phyloP scores from a whole-genome alignment of 30 jellyfish, hydroid and myxozoan genomes.

The Aurelia coerulea region DNA sequence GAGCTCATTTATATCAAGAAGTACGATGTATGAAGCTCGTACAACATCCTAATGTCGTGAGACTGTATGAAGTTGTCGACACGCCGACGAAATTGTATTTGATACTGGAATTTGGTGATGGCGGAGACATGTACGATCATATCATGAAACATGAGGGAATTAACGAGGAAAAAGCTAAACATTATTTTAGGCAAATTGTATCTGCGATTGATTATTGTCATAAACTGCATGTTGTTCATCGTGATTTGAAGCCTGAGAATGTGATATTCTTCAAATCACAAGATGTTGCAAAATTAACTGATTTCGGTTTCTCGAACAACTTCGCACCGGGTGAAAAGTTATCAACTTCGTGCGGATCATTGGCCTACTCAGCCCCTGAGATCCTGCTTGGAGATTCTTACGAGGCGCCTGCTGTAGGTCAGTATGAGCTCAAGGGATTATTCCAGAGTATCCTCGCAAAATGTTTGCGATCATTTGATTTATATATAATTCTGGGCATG shows the following conservation, averaged over 20 bases:
- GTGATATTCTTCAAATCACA: conserved; percentile 89
- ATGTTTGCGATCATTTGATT: too few relatives aligned
- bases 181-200: conserved; percentile 91
- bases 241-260: conserved; percentile 98
- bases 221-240: conserved; percentile 97
- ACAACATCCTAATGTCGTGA: conserved; percentile 97
- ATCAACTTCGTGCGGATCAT: conserved; percentile 95
- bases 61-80: conserved; percentile 94
- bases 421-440: conserved; percentile 3
- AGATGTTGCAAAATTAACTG: conserved; percentile 94
- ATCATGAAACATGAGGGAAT: conserved; percentile 96
- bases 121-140: conserved; percentile 98
- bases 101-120: conserved; percentile 97
- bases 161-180: conserved; percentile 94
- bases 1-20: conserved; percentile 95
- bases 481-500: too few relatives aligned
- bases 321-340: conserved; percentile 94
- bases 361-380: conserved; percentile 99
- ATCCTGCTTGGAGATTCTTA: conserved; percentile 94
- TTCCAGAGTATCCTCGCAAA: too few relatives aligned
- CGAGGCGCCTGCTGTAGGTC: conserved; percentile 99
- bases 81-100: conserved; percentile 91
- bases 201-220: conserved; percentile 98
- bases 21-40: conserved; percentile 93
- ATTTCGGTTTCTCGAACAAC: conserved; percentile 96